Evolutionary conservation across 2,113 vertebrate species (phyloP).

Genomic region (Myrmecobius fasciatus): DNA sequence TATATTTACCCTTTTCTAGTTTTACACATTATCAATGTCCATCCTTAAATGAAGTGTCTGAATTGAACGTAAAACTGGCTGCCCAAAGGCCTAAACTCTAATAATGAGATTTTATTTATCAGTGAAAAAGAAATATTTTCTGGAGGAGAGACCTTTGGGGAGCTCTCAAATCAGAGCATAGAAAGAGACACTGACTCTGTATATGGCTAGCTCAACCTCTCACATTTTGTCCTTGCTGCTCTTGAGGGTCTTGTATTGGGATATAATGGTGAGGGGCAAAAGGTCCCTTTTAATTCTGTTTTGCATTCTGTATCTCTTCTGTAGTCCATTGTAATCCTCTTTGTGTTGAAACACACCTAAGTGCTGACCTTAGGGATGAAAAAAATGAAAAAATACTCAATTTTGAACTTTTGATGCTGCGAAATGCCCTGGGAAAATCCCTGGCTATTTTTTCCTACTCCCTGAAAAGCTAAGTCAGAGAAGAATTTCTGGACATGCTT

Average conservation of each 20-base stretch:
- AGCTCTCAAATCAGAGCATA: background rate
- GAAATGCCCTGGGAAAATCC: background rate
- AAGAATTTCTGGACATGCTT: background rate
- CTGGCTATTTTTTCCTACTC: background rate
- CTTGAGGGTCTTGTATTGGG: background rate
- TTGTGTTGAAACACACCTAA: background rate
- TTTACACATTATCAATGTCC: background rate
- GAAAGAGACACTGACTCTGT: background rate
- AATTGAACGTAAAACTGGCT: background rate
- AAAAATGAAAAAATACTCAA: background rate
- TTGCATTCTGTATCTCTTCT: background rate
- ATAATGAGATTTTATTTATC: background rate
- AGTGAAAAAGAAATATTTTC: background rate
- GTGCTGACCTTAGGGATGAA: background rate
- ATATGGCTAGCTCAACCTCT: background rate
- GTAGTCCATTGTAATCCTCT: background rate
- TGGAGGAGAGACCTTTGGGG: background rate
- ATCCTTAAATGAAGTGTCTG: background rate
- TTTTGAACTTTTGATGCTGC: background rate
- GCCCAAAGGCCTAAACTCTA: background rate
- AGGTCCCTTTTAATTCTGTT: background rate
- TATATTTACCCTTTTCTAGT: background rate
- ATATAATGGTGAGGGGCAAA: background rate
- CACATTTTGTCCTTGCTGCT: background rate
- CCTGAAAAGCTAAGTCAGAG: background rate